A percentile compares a stretch with the other conserved stretches of the same genome.
Conservation (phyloP, 2,888 invertebrate genomes). For the Pantelozetes paolii region DNA sequence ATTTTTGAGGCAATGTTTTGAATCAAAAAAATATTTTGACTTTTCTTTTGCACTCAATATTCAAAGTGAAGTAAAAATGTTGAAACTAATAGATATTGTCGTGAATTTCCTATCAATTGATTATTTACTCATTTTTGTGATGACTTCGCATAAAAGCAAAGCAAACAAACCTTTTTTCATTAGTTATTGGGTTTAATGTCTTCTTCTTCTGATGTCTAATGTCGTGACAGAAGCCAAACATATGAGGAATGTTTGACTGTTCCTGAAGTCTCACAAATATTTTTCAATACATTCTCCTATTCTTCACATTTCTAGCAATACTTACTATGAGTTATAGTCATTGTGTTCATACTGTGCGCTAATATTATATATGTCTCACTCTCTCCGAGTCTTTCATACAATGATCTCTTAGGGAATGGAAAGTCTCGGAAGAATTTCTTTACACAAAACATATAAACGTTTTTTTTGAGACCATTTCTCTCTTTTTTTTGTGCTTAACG, state of each 20-base stretch:
- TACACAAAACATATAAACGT: background rate
- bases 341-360: conserved; percentile 4
- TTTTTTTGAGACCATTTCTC: background rate
- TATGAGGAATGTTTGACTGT: background rate
- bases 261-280: background rate
- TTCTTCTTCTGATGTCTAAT: background rate
- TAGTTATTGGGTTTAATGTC: background rate
- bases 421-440: background rate
- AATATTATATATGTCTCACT: conserved; percentile 1
- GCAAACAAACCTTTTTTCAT: background rate
- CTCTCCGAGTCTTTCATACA: background rate
- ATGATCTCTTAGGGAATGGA: background rate
- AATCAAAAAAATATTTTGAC: background rate
- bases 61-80: background rate
- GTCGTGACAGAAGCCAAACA: background rate
- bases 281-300: background rate
- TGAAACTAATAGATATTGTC: background rate
- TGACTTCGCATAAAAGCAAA: background rate
- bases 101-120: background rate
- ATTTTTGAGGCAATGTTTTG: background rate
- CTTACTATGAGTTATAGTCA: background rate
- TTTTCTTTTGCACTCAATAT: background rate
- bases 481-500: background rate
- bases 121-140: background rate
- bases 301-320: background rate